Percentiles rank a stretch among this genome's conserved stretches.
Evolutionary conservation across 2,797 vertebrate species (phyloP).

Genomic region (Karalla daura): DNA sequence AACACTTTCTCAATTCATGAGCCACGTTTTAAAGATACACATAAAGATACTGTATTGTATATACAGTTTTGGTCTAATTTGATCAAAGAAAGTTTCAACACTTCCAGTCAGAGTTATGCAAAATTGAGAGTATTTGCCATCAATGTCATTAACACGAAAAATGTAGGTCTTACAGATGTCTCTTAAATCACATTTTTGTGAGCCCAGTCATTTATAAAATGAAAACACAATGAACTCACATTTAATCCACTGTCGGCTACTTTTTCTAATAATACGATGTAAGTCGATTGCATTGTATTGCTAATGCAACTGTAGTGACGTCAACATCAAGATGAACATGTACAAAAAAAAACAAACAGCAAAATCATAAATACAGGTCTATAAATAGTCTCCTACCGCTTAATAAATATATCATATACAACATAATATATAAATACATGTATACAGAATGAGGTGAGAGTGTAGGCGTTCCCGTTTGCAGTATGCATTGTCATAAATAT

Average conservation of each 20-base stretch:
- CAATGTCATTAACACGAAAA: not conserved
- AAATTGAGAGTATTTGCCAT: not conserved
- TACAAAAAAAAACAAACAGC: slow-evolving; percentile 14
- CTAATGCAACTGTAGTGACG: slow-evolving; percentile 71
- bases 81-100: too few species aligned
- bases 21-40: too few species aligned
- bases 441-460: slow-evolving; percentile 28
- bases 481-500: slow-evolving; percentile 13
- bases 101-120: not conserved
- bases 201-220: slow-evolving; percentile 32
- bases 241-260: not conserved
- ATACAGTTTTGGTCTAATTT: too few species aligned
- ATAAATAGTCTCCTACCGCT: slow-evolving; percentile 58
- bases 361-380: slow-evolving; percentile 45
- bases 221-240: slow-evolving; percentile 32
- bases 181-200: not conserved
- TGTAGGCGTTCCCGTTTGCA: slow-evolving; percentile 10
- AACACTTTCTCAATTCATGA: slow-evolving; percentile 4
- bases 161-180: too few species aligned
- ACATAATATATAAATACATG: slow-evolving; percentile 20
- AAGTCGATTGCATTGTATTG: slow-evolving; percentile 54
- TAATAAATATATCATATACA: slow-evolving; percentile 65
- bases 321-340: slow-evolving; percentile 30
- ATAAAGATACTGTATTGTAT: not conserved
- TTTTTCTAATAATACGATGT: too few species aligned